These are phyloP conservation scores for Ancistrus triradiatus DNA, from an alignment of 2,113 vertebrate genomes.

Conservation along the genomic window DNA sequence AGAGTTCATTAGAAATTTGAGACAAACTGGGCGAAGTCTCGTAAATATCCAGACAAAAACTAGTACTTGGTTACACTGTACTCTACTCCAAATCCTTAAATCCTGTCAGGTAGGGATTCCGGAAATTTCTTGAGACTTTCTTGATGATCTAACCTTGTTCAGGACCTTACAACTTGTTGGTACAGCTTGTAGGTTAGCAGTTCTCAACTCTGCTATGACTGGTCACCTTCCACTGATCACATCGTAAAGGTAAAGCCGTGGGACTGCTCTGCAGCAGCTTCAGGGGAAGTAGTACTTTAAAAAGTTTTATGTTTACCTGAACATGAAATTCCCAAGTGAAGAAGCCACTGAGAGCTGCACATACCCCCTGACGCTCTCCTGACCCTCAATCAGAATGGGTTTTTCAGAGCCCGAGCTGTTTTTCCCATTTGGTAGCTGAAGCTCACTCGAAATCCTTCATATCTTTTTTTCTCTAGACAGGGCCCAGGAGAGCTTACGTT, in stretches of 20 bases:
- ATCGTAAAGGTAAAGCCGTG: not conserved
- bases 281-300: slow-evolving; percentile 3
- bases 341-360: not conserved
- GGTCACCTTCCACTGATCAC: not conserved
- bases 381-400: slow-evolving; percentile 28
- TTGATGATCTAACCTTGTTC: too few relatives aligned
- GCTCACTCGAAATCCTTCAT: slow-evolving; percentile 3
- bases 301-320: not conserved
- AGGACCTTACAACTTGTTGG: too few relatives aligned
- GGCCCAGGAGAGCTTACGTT: slow-evolving; percentile 22
- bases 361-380: not conserved
- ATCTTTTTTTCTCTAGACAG: slow-evolving; percentile 4
- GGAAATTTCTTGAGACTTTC: too few relatives aligned
- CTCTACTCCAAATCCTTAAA: too few relatives aligned
- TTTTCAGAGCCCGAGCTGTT: slow-evolving; percentile 33
- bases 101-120: too few relatives aligned
- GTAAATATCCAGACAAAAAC: too few relatives aligned
- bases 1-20: too few relatives aligned
- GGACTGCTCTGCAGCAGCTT: not conserved
- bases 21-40: too few relatives aligned
- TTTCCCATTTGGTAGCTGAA: slow-evolving; percentile 35
- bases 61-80: too few relatives aligned
- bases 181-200: too few relatives aligned
- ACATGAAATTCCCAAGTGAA: slow-evolving; percentile 5
- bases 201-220: too few relatives aligned